Evolutionary conservation across 2,888 invertebrate genomes (phyloP).

Genomic region (Acrobasis repandana): DNA sequence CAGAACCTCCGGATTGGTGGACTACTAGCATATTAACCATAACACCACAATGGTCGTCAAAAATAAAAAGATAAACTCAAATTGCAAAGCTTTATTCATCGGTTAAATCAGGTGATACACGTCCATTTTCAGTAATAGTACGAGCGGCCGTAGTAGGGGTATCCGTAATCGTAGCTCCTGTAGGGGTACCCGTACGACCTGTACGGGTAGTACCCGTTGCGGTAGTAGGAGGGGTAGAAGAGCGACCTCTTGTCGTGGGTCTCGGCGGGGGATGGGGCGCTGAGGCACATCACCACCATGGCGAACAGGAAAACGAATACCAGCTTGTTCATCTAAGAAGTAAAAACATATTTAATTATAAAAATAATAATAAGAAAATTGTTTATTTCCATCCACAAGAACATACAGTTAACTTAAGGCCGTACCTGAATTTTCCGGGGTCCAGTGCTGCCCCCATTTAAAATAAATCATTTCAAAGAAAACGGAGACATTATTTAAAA

Average conservation of each 20-base stretch:
- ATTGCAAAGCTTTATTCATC: slow-evolving; percentile 1
- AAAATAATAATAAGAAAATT: too few species aligned
- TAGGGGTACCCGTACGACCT: neutral
- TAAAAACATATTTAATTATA: too few species aligned
- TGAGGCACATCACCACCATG: slow-evolving; percentile 14
- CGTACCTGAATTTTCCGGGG: too few species aligned
- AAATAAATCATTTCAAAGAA: too few species aligned
- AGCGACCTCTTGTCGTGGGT: slow-evolving; percentile 9
- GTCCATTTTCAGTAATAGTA: slow-evolving; percentile 7
- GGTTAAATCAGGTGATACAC: neutral
- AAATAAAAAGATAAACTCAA: neutral
- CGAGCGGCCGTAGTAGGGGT: neutral
- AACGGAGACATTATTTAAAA: too few species aligned
- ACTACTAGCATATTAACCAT: too few species aligned
- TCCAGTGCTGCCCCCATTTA: too few species aligned
- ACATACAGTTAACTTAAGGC: too few species aligned
- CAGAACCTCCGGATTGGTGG: too few species aligned
- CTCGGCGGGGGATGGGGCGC: slow-evolving; percentile 1
- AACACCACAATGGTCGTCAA: neutral
- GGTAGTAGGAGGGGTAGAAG: slow-evolving; percentile 2
- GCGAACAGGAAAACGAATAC: slow-evolving; percentile 19
- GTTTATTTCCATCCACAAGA: too few species aligned
- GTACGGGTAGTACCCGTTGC: slow-evolving; percentile 7
- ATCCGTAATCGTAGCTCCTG: slow-evolving; percentile 2
- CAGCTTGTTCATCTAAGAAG: slow-evolving; percentile 18